Evolutionary conservation across 2,113 vertebrate species (phyloP), one percentile per base, ranked within the genome.

Genomic region (Prunella himalayana): DNA sequence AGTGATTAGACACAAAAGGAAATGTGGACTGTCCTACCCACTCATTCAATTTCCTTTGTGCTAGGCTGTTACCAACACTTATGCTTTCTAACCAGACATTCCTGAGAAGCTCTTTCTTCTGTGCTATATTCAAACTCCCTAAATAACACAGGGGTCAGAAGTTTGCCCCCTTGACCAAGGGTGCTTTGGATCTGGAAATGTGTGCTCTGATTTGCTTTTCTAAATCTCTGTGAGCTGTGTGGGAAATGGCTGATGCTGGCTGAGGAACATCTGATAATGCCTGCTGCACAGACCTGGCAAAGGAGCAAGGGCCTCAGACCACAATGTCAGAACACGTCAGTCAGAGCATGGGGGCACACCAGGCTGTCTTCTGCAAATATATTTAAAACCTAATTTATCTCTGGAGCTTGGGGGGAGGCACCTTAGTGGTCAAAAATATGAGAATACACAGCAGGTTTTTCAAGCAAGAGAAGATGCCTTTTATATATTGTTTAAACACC

Each of bases 1-100:
- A 96, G 69, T 63, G 89, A 96, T 97, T 96, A 95, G 90, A 63
- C 89, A 97, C 82, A 91, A 95, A 95, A 79, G 90, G 75, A 90
- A 82, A 90, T 56, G 53, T 81, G 76, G 70, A 44, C 28, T 1
- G 2, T 57, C 61, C 71, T 87, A 53, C n/a, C 35, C 23, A 51
- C 68, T 80, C 37, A 47, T 54, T 86, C 79, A 8, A 57, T 91
- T 71, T 90, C 56, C 76, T 90, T 95, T 94, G 80, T 84, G 70
- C 86, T 81, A 51, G 33, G 45, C 63, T 85, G 18, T 19, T 92
- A 37, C 10, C 82, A 89, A 37, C 59, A 54, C 92, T 95, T 89
- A 72, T 1, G 1, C 88, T 82, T 96, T 78, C 82, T 92, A 56
- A 91, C 73, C 82, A 88, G 70, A 63, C 13, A 25, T 86, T 57